Conservation (phyloP, 1,140 invertebrate species). For the Acarapis woodi region DNA sequence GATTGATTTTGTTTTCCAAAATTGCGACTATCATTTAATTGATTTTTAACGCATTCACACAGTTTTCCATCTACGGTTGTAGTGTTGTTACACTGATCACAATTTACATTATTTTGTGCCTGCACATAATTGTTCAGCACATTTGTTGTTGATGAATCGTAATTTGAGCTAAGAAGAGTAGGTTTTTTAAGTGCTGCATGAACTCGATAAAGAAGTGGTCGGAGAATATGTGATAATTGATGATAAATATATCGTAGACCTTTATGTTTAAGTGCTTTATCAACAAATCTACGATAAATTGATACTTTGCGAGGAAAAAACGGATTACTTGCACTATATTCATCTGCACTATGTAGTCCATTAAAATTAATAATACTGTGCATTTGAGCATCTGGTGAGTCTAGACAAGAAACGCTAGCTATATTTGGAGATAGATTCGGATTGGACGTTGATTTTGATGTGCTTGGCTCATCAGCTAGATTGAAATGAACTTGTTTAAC, state of each 20-base stretch:
- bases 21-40: too few relatives aligned
- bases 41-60: too few relatives aligned
- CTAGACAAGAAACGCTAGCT: neutral
- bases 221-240: slow-evolving; percentile 17
- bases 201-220: slow-evolving; percentile 18
- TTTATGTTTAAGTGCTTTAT: slow-evolving; percentile 52
- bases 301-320: neutral
- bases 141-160: neutral
- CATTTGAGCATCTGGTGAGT: neutral
- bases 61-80: too few relatives aligned
- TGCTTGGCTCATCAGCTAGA: neutral
- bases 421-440: too few relatives aligned
- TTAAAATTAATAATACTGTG: neutral
- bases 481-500: slow-evolving; percentile 1
- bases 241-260: slow-evolving; percentile 36
- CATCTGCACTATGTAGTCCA: neutral
- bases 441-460: neutral
- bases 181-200: slow-evolving; percentile 18
- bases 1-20: neutral
- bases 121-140: too few relatives aligned
- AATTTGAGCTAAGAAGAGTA: slow-evolving; percentile 1
- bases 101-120: neutral
- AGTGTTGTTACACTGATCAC: neutral
- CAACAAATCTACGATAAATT: slow-evolving; percentile 37
- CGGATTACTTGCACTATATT: neutral